Evolutionary conservation across 2,888 invertebrate genomes (phyloP).

Genomic region (Tipula vernalis): DNA sequence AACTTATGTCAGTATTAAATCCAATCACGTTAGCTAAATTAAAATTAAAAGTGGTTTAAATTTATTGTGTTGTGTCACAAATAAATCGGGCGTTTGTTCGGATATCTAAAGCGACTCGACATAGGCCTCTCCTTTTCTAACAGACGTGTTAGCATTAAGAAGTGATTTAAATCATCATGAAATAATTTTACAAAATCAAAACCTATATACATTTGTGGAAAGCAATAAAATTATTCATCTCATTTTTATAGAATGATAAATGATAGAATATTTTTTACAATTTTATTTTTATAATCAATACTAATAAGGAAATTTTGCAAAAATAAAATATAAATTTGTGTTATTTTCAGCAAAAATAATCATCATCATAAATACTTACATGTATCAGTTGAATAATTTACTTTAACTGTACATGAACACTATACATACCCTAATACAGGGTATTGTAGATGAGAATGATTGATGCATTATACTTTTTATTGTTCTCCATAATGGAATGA

Average conservation of each 20-base stretch:
- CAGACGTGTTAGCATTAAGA: too few relatives aligned
- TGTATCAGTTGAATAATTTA: background rate
- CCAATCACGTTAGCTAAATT: too few relatives aligned
- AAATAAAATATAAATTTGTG: background rate
- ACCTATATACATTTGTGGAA: too few relatives aligned
- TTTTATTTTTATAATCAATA: background rate
- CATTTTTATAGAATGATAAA: background rate
- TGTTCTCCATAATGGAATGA: background rate
- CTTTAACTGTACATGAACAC: background rate
- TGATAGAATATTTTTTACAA: background rate
- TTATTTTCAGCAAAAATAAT: background rate
- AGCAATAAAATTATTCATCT: background rate
- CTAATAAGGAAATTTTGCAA: background rate
- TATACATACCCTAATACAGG: background rate
- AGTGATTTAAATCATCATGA: too few relatives aligned
- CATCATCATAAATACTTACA: background rate
- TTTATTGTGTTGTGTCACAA: too few relatives aligned
- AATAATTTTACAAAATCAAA: too few relatives aligned
- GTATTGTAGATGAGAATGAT: background rate
- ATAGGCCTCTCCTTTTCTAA: too few relatives aligned
- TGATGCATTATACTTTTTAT: background rate
- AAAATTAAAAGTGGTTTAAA: too few relatives aligned
- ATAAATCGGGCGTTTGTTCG: too few relatives aligned
- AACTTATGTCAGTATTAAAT: too few relatives aligned
- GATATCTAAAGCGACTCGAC: too few relatives aligned